Conservation (phyloP, 2,113 vertebrate genomes). For the Brachirus orientalis region DNA sequence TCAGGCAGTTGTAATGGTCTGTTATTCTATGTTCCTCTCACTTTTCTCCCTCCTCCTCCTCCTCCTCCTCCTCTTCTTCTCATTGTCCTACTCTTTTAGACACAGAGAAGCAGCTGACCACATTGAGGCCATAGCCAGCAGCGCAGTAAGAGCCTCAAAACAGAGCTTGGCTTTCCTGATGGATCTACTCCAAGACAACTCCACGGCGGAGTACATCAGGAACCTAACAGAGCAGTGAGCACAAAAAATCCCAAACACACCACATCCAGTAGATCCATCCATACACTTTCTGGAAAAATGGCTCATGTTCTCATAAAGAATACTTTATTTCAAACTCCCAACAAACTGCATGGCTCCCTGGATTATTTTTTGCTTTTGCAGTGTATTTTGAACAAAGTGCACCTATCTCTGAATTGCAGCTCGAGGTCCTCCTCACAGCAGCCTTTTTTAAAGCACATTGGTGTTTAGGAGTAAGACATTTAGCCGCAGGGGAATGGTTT, state of each 20-base stretch:
- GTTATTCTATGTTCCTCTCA: conserved; percentile 29
- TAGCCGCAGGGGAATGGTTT: conserved; percentile 71
- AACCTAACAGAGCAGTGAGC: conserved; percentile 83
- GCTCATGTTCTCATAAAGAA: conserved; percentile 33
- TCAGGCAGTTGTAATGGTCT: conserved; percentile 32
- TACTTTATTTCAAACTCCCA: conserved; percentile 27
- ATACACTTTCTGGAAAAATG: too few species aligned
- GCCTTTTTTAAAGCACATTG: conserved; percentile 37
- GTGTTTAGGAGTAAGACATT: conserved; percentile 72
- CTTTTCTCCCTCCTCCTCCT: background rate
- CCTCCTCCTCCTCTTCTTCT: conserved; percentile 7
- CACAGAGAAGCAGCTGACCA: conserved; percentile 62
- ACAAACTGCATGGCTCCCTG: conserved; percentile 22
- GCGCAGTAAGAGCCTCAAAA: conserved; percentile 78
- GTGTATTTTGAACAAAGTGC: conserved; percentile 55
- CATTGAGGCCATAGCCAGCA: conserved; percentile 71
- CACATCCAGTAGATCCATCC: background rate
- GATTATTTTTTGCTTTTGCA: too few species aligned
- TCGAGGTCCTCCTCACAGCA: conserved; percentile 44
- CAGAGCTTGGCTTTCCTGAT: conserved; percentile 77
- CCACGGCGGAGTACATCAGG: conserved; percentile 55
- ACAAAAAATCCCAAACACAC: conserved; percentile 2
- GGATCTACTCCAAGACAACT: conserved; percentile 77
- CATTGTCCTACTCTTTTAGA: conserved; percentile 51
- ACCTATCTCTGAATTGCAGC: conserved; percentile 52